Evolutionary conservation across 2,888 invertebrate genomes (phyloP), one percentile per base, ranked within the genome.

Genomic region (Drosophila quasianomalipes): DNA sequence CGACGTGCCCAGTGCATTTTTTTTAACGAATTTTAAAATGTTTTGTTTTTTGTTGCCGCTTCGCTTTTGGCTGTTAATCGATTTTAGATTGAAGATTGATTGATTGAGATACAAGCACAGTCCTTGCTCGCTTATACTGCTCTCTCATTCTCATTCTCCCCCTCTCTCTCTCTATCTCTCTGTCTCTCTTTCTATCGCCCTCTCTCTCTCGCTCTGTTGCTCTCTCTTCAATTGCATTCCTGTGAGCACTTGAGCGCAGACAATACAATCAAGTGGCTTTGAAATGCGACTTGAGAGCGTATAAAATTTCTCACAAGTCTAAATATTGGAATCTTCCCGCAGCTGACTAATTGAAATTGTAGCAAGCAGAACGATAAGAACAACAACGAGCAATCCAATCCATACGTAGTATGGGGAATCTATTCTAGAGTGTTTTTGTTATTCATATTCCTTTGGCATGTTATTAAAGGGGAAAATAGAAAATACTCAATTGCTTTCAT

Each of bases 61-160:
- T 64, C 22, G 39, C 54, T 47, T 68, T 57, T 28, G 63, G 16
- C 57, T 69, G 60, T 70, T 81, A 85, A 85, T 87, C 82, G 86
- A 85, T 82, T 85, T 83, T 77, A 75, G 80, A 87, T 83, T 79
- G 76, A 54, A 74, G 76, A 85, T 89, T 87, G 85, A 87, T 87
- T 83, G 87, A 79, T 83, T 74, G 57, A 74, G 75, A 84, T 74
- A 69, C 59, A 39, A 14, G 30, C 31, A 31, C 47, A 39, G 22
- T 39, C 28, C 51, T 52, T 58, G 35, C 16, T 51, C 57, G 10
- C 44, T 19, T 37, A 28, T 35, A 22, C 3, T 35, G 41, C 14
- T 26, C 28, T 14, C 53, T 52, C 47, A 22, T 14, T 30, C 39
- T 4, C 39, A 4, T n/a, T 35, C 52, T 9, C 30, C 31, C 39